Evolutionary conservation across 2,888 invertebrate species (phyloP), one percentile per base, ranked within the genome.

Genomic region (Sinelater perroti): DNA sequence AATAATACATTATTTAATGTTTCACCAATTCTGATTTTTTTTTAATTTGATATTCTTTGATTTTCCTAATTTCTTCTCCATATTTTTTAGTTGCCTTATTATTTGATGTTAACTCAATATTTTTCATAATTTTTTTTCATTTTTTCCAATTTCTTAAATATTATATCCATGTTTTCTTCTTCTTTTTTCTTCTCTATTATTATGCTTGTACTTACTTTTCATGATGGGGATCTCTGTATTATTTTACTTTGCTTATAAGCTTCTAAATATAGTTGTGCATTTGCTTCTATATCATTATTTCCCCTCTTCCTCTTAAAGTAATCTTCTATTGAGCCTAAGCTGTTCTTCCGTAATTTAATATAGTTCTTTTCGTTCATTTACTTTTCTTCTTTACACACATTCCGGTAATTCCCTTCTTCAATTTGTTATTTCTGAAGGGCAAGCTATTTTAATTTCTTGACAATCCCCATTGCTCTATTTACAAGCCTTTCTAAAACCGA

Each of bases 161-260:
- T 33, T 13, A 33, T 11, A 33, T 33, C 33, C 33, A 33, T 33
- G n/a, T 33, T 33, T 33, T 33, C 33, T 33, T 33, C 14, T n/a
- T n/a, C 30, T 33, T 33, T n/a, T 33, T 33, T 13, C 3, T 33
- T n/a, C 8, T 33, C n/a, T n/a, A 10, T 2, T 13, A n/a, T 13
- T 33, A 16, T 33, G 33, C 4, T 33, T 33, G 13, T 13, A 13
- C 2, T 33, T 33, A 10, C 33, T 33, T n/a, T 7, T 33, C 14
- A 13, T 33, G 33, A 4, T 33, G 33, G 33, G 33, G n/a, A 33
- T 33, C 33, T 33, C 8, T 10, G 33, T 33, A 11, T 13, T 33
- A 33, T 4, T 13, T 33, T 33, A 33, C 13, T 33, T 33, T 20
- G 38, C 16, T 33, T 33, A 33, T 14, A 33, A 33, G 33, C 33